Evolutionary conservation across 1,140 invertebrate genomes (phyloP), one percentile per base, ranked within the genome.

Genomic region (Ectropis grisescens): DNA sequence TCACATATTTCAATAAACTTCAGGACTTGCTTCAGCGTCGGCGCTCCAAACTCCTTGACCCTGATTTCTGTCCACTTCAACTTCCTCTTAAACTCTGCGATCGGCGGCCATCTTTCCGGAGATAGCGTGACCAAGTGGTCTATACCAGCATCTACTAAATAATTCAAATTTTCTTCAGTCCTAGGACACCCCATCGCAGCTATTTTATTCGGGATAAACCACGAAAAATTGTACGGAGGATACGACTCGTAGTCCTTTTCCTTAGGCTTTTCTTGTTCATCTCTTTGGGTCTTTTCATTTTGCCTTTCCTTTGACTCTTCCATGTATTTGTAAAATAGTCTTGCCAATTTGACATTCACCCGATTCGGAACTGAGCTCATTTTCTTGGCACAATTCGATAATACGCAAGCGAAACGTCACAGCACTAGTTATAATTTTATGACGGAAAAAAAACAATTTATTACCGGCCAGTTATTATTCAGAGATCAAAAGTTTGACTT

Each of bases 1-100:
- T 85, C 62, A 48, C 88, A 89, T n/a, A 89, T 82, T 13, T 84
- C 83, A 25, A 91, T 86, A 72, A 91, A 92, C 37, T 87, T 74
- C 16, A 85, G 64, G 27, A 91, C 89, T 58, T 91, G 87, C 31
- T 86, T 78, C 37, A 90, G 47, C 2, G 83, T 85, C 4, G 90
- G 90, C 1, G 88, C 72, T 34, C 85, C 84, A 48, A 90, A 90
- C 60, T 91, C 90, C 40, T 86, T 80, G 8, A 91, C 74, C 9
- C 84, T 70, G 6, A 91, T 86, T 39, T 85, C 82, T 0, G 83
- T 82, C 85, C 85, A 89, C 50, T 83, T 78, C 11, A 88, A 56
- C 45, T 82, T 70, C 33, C 58, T 74, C 30, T 68, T 40, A 42
- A 62, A 78, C 16, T 82, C 69, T 37, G 68, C 48, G 22, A 86